Conservation (phyloP, 92 coral and sea anemone genomes). For the Anthopleura xanthogrammica region DNA sequence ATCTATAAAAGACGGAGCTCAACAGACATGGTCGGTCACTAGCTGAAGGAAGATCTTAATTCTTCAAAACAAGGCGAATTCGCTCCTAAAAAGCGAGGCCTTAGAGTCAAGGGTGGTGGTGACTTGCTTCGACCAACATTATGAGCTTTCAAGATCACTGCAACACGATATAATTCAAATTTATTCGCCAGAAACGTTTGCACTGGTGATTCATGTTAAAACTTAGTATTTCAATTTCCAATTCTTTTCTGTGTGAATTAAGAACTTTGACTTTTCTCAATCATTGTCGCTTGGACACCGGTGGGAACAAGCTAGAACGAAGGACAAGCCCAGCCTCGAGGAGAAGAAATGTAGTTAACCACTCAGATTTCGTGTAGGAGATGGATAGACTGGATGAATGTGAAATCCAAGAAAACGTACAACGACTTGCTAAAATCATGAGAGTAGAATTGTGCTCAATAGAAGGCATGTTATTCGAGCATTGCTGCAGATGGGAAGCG, state of each 20-base stretch:
- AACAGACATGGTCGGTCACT: conserved; percentile 34
- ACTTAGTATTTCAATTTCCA: neutral
- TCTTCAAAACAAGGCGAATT: neutral
- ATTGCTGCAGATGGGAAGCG: neutral
- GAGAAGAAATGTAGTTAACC: neutral
- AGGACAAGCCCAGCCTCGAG: conserved; percentile 10
- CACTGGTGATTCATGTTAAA: neutral
- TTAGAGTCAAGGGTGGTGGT: neutral
- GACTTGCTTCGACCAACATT: neutral
- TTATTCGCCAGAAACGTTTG: neutral
- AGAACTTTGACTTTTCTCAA: neutral
- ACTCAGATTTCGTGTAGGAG: neutral
- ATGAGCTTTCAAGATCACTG: neutral
- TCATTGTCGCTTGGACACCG: neutral
- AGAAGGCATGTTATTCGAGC: neutral
- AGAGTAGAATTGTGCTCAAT: neutral
- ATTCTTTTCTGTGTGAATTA: neutral
- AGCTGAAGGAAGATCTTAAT: neutral
- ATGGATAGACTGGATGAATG: neutral
- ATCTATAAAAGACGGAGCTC: conserved; percentile 71
- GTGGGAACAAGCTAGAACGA: neutral
- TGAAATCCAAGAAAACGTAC: neutral
- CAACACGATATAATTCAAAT: neutral
- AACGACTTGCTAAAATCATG: neutral
- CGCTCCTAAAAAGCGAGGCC: neutral